Percentiles rank a stretch among this genome's conserved stretches.
These are phyloP conservation scores for Sapajus apella DNA, from an alignment of 2,113 vertebrate species.

Conservation along the genomic window DNA sequence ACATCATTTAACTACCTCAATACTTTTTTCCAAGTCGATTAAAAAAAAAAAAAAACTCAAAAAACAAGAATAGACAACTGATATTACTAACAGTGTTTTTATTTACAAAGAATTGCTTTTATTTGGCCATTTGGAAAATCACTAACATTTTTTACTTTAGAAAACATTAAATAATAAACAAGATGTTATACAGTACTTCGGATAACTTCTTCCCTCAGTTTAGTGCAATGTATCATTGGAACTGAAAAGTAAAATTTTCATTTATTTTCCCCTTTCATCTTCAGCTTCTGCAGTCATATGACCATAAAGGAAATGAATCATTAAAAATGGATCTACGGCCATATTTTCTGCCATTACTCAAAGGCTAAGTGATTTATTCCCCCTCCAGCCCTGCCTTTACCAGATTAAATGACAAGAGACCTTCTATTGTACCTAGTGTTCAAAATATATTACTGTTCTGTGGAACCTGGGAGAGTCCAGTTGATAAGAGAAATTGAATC, in stretches of 20 bases:
- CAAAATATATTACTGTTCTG: not conserved
- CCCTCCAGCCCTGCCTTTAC: not conserved
- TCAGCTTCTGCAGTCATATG: constrained; percentile 6
- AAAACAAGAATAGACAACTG: not conserved
- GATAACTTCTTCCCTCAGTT: constrained; percentile 58
- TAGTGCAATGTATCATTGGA: constrained; percentile 67
- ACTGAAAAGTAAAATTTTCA: constrained; percentile 58
- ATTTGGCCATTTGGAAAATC: constrained; percentile 46
- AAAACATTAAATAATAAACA: constrained; percentile 72
- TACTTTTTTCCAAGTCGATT: not conserved
- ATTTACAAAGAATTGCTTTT: constrained; percentile 66
- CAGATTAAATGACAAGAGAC: constrained; percentile 26
- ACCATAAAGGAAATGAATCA: constrained; percentile 48
- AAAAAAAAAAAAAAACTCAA: not conserved
- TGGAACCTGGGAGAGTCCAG: not conserved
- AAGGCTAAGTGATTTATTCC: not conserved
- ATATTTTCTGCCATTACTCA: not conserved
- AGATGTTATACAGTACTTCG: constrained; percentile 66
- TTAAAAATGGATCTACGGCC: not conserved
- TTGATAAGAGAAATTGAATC: not conserved
- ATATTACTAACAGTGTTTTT: not conserved
- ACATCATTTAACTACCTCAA: not conserved
- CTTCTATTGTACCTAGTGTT: not conserved
- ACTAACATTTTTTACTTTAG: constrained; percentile 61
- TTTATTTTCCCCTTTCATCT: constrained; percentile 51